Base-by-base conservation (phyloP, 2,888 invertebrate species). In the Busseola fusca region DNA sequence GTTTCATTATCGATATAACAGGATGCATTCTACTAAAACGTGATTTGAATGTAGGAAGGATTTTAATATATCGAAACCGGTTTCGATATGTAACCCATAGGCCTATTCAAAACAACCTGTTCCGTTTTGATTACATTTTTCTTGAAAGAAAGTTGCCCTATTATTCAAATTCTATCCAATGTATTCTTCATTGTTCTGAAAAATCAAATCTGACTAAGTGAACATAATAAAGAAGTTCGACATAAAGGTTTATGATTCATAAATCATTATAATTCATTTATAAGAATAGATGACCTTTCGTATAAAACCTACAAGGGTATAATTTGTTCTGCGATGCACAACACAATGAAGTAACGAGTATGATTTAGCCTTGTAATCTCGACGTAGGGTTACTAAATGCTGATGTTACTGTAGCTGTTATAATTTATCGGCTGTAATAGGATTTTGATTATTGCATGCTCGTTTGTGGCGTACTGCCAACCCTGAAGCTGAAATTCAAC, bases 1-100 rank as follows among this genome's bases (percentile, higher is more conserved):
- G 80, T 71, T 82, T 72, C 76, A 84, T 82, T 86, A 86, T 83
- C 73, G 79, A 68, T 82, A 77, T 81, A 84, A 85, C 87, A 88
- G 90, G 89, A 91, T 86, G 84, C 88, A 84, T 87, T 87, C 85
- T 84, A 81, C 83, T 82, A 82, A 85, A 84, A 82, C 89, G 89
- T 89, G 89, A 85, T 82, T 83, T 64, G 87, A 85, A 82, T 87
- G 74, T 80, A 68, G 80, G 78, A 74, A 74, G 34, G 7, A 34
- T 34, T 34, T 34, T 5, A 34, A 34, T 7, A 34, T 34, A 34
- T 34, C 7, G 34, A 34, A 34, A 34, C 84, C 75, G 78, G 84
- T 85, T 85, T 74, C 56, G 30, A 64, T 76, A 78, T 54, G 74
- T 76, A 69, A 74, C 57, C 62, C 72, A 65, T 64, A 74, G 64